phyloP scores from a whole-genome alignment of 2,113 vertebrate genomes.

The Caracal caracal region DNA sequence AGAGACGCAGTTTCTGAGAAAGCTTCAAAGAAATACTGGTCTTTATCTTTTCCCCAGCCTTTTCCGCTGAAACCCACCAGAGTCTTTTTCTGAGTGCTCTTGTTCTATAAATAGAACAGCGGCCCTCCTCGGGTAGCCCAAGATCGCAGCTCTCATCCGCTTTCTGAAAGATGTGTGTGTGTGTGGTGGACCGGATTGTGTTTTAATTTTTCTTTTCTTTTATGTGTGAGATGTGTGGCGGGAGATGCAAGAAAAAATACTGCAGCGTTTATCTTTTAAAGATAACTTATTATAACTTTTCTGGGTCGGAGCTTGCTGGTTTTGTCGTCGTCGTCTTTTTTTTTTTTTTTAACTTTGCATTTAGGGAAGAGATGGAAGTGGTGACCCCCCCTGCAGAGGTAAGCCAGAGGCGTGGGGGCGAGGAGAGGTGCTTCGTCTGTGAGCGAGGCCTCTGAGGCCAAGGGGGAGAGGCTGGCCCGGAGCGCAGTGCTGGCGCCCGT shows the following conservation, averaged over 20 bases:
- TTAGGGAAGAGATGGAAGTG: constrained; percentile 81
- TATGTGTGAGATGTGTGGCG: constrained; percentile 53
- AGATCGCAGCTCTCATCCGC: constrained; percentile 76
- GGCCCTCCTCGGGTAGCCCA: constrained; percentile 79
- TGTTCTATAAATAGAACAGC: constrained; percentile 85
- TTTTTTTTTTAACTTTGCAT: constrained; percentile 3
- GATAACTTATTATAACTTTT: constrained; percentile 43
- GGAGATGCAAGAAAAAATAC: constrained; percentile 55
- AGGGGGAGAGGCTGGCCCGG: background rate
- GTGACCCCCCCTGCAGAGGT: constrained; percentile 57
- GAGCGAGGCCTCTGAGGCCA: background rate
- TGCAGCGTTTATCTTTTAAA: constrained; percentile 30
- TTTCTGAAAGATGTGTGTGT: constrained; percentile 56
- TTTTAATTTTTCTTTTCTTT: constrained; percentile 73
- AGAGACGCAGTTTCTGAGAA: constrained; percentile 79
- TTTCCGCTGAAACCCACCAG: constrained; percentile 86
- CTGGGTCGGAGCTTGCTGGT: background rate
- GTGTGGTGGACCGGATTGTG: background rate
- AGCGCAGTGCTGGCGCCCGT: fast-evolving
- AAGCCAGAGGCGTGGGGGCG: background rate
- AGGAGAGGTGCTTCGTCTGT: background rate
- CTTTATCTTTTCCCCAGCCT: constrained; percentile 84
- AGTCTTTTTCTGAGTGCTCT: constrained; percentile 79
- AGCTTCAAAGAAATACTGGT: constrained; percentile 78
- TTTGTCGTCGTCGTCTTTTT: background rate